Base-by-base conservation (phyloP, 2,888 invertebrate species). In the Lasioglossum zephyrum region DNA sequence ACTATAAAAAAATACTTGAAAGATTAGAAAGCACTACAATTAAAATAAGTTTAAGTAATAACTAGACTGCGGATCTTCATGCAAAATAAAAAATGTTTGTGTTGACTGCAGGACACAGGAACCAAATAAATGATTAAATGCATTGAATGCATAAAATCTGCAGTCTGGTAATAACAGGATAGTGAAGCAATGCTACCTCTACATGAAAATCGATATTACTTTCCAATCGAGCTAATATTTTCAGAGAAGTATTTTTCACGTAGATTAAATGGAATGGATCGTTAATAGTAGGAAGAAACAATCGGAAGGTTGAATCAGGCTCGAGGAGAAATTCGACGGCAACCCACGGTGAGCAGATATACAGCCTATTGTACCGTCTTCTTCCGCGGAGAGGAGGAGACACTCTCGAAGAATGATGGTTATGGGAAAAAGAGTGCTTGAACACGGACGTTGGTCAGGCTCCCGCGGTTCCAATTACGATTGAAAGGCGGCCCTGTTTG, bases 361-460 rank as follows among this genome's bases (percentile, higher is more conserved):
- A 86, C 81, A 82, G 88, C 80, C 89, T 88, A 92, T 93, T 93
- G 91, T 91, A 81, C 86, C n/a, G 91, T 90, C 88, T 89, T 88
- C 85, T 87, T 87, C 86, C 82, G 85, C 83, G 77, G 60, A 81
- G 87, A 88, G 90, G 85, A 87, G 87, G 91, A 92, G 93, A 93
- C 92, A 93, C 93, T 92, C 93, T 93, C 91, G 92, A 94, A 93
- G 92, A 89, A 93, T 87, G 92, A 94, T 93, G 92, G 92, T 92
- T 93, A 93, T 90, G 91, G 91, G 93, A 93, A 94, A 93, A 94
- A 93, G 93, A 93, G 94, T 94, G 91, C 94, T 94, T 93, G 94
- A 94, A 94, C 94, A 94, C 94, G 94, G 94, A 93, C 94, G 94
- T 91, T 94, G 94, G 94, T 94, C 94, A 94, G 94, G 89, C 92